Conservation (phyloP, 2,113 vertebrate species). For the Thymallus thymallus region DNA sequence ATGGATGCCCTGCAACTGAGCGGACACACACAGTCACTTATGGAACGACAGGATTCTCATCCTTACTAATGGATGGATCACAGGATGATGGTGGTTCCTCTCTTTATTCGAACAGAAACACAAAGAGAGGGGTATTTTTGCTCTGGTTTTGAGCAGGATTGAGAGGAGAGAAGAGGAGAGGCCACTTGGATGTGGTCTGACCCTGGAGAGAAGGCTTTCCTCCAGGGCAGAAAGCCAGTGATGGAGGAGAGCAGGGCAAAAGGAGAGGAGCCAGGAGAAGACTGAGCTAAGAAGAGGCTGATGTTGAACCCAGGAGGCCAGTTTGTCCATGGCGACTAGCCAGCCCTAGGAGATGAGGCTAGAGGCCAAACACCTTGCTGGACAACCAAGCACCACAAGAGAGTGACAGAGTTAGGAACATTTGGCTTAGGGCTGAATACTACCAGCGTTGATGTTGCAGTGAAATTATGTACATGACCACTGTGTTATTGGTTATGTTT, state of each 20-base stretch:
- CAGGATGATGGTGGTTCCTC: neutral
- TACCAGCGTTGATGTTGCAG: neutral
- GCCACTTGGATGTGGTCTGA: conserved; percentile 24
- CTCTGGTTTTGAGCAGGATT: conserved; percentile 7
- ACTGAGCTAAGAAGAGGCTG: neutral
- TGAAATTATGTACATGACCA: neutral
- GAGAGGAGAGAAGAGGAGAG: conserved; percentile 16
- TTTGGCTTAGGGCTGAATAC: neutral
- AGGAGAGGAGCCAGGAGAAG: conserved; percentile 8
- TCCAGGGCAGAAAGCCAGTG: conserved; percentile 6
- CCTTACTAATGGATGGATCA: neutral
- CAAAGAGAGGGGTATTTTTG: neutral
- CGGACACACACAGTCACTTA: neutral
- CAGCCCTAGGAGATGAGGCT: too few species aligned
- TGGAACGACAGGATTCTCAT: conserved; percentile 2
- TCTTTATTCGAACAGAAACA: neutral
- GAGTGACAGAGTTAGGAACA: neutral
- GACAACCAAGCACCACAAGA: neutral
- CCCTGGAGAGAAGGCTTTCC: conserved; percentile 12
- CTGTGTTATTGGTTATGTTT: neutral
- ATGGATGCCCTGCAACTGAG: conserved; percentile 95
- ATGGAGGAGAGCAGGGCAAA: conserved; percentile 21
- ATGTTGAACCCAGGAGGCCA: too few species aligned
- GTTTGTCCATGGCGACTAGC: too few species aligned
- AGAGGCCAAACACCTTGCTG: too few species aligned